Evolutionary conservation across 2,113 vertebrate genomes (phyloP), one percentile per base, ranked within the genome.

Genomic region (Leiothrix lutea): DNA sequence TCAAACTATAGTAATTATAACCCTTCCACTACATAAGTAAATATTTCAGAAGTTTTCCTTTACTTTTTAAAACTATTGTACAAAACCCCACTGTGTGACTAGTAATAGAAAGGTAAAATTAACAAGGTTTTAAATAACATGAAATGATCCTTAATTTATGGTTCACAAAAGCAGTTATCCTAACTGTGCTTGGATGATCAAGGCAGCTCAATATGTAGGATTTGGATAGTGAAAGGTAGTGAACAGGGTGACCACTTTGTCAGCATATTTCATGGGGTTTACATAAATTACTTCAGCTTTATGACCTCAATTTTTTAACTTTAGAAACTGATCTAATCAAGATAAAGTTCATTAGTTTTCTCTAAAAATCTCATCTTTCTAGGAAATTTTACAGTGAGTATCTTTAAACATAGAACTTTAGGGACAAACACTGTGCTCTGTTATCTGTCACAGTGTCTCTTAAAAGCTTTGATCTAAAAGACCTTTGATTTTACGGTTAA

Each of bases 401-500:
- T 40, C 50, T 82, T 85, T 93, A 80, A 77, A 80, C 38, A 81
- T 4, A 62, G 42, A 73, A 45, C 23, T 77, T 83, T 73, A 77
- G 14, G 14, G 26, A 73, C 33, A 92, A 88, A 90, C 26, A 90
- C 35, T 88, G 23, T 61, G 92, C 48, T 78, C n/a, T 87, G 53
- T 29, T 79, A 56, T 75, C 84, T 87, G 87, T 82, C 71, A 88
- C 24, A 74, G 19, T 65, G 44, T 62, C 74, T 88, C 74, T 93
- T 88, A 90, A 93, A 94, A 95, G 26, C 87, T 90, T 92, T 95
- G 88, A 94, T 96, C 82, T 83, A 78, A 90, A 94, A 94, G 71
- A 47, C 29, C 54, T 92, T 80, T 94, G 38, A 65, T 96, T 95
- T 95, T 88, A 88, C n/a, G 54, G 82, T 35, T 93, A 54, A 87